phyloP scores from a whole-genome alignment of 2,797 vertebrate genomes.

The Gastrophryne carolinensis region DNA sequence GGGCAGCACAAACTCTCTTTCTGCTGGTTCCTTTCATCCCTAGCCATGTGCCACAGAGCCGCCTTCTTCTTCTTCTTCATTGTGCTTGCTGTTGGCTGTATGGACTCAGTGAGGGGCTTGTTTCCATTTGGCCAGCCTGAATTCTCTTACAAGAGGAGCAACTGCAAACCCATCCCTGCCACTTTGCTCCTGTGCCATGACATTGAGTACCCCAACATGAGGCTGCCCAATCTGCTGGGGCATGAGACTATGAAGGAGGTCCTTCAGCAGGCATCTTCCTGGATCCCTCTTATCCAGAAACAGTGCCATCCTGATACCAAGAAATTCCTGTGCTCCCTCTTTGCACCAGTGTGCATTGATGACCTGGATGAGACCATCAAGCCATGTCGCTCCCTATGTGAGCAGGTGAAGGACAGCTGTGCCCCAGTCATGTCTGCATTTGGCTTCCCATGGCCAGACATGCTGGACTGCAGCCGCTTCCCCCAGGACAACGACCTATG shows the following conservation, averaged over 20 bases:
- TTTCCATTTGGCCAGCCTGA: conserved; percentile 87
- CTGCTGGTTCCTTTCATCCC: background rate
- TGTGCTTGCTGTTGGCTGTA: conserved; percentile 67
- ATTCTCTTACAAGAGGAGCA: conserved; percentile 84
- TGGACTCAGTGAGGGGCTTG: conserved; percentile 77
- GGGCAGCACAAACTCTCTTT: background rate
- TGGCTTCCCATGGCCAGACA: conserved; percentile 96
- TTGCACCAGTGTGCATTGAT: conserved; percentile 92
- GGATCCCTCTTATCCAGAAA: conserved; percentile 95
- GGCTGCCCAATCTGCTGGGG: conserved; percentile 93
- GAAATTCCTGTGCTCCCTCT: conserved; percentile 96
- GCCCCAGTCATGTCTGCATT: conserved; percentile 95
- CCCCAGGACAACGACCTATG: conserved; percentile 93
- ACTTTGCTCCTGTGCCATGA: conserved; percentile 87
- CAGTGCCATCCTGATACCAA: conserved; percentile 93
- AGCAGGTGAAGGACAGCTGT: conserved; percentile 87
- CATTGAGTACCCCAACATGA: conserved; percentile 94
- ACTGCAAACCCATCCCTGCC: conserved; percentile 89
- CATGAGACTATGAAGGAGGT: conserved; percentile 95
- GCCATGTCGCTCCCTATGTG: conserved; percentile 92
- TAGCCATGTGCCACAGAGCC: conserved; percentile 61
- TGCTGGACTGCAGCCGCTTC: conserved; percentile 91
- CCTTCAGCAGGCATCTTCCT: conserved; percentile 92
- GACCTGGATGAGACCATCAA: conserved; percentile 93
- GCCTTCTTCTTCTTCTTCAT: conserved; percentile 64